phyloP scores from a whole-genome alignment of 2,888 invertebrate species.

The Danaus chrysippus region DNA sequence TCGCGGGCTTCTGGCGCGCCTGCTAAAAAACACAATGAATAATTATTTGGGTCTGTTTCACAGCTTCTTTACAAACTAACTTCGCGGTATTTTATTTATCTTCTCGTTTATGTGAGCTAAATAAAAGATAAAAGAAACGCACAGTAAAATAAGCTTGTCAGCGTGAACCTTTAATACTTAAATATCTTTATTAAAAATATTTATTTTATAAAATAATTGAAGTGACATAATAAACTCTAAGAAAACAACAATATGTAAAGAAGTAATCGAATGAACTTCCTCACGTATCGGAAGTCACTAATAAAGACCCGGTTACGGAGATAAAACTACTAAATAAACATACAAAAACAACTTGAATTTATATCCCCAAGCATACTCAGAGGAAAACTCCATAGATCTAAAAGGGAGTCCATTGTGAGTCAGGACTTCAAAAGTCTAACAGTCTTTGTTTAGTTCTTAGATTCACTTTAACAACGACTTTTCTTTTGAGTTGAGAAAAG shows the following conservation, averaged over 20 bases:
- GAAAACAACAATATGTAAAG: conserved; percentile 14
- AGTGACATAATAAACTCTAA: conserved; percentile 1
- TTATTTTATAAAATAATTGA: conserved; percentile 2
- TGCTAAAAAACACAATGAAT: conserved; percentile 78
- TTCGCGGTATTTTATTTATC: conserved; percentile 2
- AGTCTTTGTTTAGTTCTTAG: not conserved
- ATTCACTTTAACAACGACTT: no score
- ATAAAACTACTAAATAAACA: conserved; percentile 63
- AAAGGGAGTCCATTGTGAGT: conserved; percentile 1
- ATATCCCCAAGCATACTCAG: conserved; percentile 59
- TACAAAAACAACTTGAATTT: conserved; percentile 61
- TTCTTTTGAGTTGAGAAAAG: no score
- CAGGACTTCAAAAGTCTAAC: not conserved
- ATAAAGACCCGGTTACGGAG: conserved; percentile 32
- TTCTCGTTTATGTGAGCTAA: not conserved
- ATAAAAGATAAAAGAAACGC: not conserved
- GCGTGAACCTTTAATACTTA: no score
- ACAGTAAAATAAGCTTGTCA: no score
- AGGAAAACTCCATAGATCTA: conserved; percentile 35
- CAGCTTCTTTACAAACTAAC: conserved; percentile 27
- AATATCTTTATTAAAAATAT: no score
- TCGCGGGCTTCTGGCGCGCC: conserved; percentile 61
- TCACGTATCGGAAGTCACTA: conserved; percentile 30
- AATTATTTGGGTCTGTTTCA: conserved; percentile 61
- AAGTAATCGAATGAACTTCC: conserved; percentile 9